These are phyloP conservation scores for Argynnis bischoffii DNA, from an alignment of 2,888 invertebrate species.

Conservation along the genomic window DNA sequence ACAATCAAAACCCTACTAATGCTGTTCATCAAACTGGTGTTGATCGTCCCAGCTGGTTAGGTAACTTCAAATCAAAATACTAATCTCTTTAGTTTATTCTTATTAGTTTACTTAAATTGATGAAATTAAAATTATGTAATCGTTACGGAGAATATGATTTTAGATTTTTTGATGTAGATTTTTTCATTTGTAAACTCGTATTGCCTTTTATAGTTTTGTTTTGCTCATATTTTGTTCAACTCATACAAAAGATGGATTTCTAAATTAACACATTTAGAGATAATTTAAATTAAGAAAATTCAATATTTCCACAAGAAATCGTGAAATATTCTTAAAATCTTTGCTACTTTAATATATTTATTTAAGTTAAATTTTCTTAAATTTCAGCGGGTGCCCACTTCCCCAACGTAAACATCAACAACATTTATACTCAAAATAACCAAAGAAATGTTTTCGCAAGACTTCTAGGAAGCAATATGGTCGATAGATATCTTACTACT, in stretches of 20 bases:
- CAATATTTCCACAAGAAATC: background rate
- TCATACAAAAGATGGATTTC: no score
- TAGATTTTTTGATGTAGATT: no score
- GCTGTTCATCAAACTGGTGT: constrained; percentile 73
- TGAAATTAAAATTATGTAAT: no score
- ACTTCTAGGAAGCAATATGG: constrained; percentile 58
- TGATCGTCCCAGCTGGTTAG: constrained; percentile 72
- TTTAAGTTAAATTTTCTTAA: background rate
- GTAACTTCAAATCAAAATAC: constrained; percentile 45
- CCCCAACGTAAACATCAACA: constrained; percentile 66
- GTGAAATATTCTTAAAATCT: background rate
- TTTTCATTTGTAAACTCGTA: no score
- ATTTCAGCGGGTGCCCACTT: constrained; percentile 76
- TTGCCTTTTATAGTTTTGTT: no score
- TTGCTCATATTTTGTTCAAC: no score
- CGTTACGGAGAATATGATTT: no score
- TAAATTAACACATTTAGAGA: no score
- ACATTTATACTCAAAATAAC: constrained; percentile 63
- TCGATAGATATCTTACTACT: constrained; percentile 72
- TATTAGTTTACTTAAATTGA: background rate
- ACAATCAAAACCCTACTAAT: constrained; percentile 70
- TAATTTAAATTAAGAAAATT: no score
- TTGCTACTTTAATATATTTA: background rate
- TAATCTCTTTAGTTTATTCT: constrained; percentile 1
- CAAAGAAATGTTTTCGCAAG: constrained; percentile 59